Conservation (phyloP, 2,113 vertebrate species). For the Trogon surrucura region DNA sequence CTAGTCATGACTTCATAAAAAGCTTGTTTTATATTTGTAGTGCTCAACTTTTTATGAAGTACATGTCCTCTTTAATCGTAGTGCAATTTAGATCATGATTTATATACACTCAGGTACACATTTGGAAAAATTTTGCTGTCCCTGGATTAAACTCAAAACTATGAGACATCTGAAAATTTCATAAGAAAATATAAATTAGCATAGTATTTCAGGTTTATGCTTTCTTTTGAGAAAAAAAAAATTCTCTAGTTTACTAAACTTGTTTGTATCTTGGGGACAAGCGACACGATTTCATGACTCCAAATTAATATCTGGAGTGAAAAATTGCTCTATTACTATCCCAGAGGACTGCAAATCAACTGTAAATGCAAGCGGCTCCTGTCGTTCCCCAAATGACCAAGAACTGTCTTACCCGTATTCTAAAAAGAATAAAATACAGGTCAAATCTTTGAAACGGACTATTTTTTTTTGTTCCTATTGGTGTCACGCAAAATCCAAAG, state of each 20-base stretch:
- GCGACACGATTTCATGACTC: neutral
- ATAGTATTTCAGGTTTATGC: neutral
- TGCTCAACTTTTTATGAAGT: neutral
- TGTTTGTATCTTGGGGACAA: neutral
- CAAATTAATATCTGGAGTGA: neutral
- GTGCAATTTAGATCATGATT: neutral
- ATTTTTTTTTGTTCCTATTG: neutral
- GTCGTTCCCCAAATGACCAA: neutral
- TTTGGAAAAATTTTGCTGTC: neutral
- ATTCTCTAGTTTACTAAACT: neutral
- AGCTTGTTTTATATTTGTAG: neutral
- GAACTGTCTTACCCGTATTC: neutral
- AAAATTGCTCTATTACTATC: neutral
- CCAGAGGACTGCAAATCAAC: neutral
- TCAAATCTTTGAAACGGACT: too few species aligned
- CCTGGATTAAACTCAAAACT: neutral
- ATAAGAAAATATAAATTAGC: accelerated
- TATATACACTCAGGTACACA: neutral
- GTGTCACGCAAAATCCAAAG: neutral
- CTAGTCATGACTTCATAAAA: neutral
- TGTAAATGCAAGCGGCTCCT: neutral
- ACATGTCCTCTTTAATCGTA: neutral
- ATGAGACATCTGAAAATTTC: neutral
- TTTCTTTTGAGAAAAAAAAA: neutral
- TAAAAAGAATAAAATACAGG: neutral